These are phyloP conservation scores for Protonemura montana DNA, from an alignment of 2,888 invertebrate genomes.

Conservation along the genomic window DNA sequence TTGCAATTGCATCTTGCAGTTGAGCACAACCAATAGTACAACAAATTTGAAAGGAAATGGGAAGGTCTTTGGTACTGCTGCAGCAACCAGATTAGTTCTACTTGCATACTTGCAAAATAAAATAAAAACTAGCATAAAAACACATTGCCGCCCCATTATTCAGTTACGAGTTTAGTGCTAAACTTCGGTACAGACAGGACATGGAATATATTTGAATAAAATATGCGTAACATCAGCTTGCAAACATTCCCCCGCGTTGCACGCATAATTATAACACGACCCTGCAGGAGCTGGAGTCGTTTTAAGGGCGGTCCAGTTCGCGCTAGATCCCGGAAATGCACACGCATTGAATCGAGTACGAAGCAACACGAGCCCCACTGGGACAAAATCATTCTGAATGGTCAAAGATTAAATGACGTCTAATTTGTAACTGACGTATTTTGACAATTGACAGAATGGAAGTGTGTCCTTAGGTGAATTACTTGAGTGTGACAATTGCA, in stretches of 20 bases:
- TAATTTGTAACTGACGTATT: constrained; percentile 33
- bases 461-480: not conserved
- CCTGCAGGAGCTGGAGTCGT: not conserved
- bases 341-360: not conserved
- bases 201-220: constrained; percentile 7
- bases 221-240: not conserved
- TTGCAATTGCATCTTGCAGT: not conserved
- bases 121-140: not conserved
- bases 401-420: constrained; percentile 17
- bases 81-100: not conserved
- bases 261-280: not conserved
- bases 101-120: not conserved
- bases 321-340: not conserved
- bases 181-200: not conserved
- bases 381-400: not conserved
- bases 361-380: not conserved
- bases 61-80: not conserved
- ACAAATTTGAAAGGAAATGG: too few species aligned
- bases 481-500: not conserved
- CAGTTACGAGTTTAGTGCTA: not conserved
- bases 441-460: constrained; percentile 1
- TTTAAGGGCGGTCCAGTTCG: not conserved
- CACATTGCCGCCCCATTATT: not conserved
- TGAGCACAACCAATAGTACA: not conserved
- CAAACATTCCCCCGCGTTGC: not conserved